Base-by-base conservation (phyloP, 2,888 invertebrate species). In the Rapana venosa region DNA sequence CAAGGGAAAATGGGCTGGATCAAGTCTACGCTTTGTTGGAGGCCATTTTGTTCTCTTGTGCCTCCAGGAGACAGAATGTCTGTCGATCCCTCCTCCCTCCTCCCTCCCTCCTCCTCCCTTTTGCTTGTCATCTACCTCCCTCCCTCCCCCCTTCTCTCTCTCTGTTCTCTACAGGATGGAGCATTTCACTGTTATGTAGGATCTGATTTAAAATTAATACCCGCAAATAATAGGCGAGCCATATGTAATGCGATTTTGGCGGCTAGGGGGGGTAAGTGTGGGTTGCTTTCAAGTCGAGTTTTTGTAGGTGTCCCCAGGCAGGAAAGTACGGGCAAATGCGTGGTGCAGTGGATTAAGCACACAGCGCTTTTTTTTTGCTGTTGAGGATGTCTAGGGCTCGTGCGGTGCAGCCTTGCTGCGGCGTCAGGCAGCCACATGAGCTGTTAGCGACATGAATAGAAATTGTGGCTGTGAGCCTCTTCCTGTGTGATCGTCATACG, bases 121-220 rank as follows among this genome's bases (percentile, higher is more conserved):
- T 15, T 8, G 6, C 32, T 84, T 61, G 8, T 32, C 61, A 30
- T 32, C 61, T 17, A 17, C 30, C 32, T 30, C 17, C 61, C 20
- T 61, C 20, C 58, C 61, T 32, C 20, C 85, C 61, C 32, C 61
- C 85, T 4, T 61, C 20, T 30, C 32, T 22, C 30, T 35, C 32
- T 32, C 61, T 20, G 1, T 30, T 56, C 30, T 86, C 66, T 30
- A 5, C 20, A 17, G 58, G 26, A 17, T 22, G 15, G 35, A 8
- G 66, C 8, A 87, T 87, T 87, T 74, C 74, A 74, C 87, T 74
- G 87, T 87, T 87, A 87, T 87, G 87, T 47, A 74, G 26, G 47
- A n/a, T 74, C 22, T 87, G 74, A 87, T 87, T 87, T n/a, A 74
- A 87, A 87, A 74, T 74, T 87, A 87, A 87, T 87, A 47, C 47